Evolutionary conservation across 2,888 invertebrate genomes (phyloP), one percentile per base, ranked within the genome.

Genomic region (Cryptocephalus primarius): DNA sequence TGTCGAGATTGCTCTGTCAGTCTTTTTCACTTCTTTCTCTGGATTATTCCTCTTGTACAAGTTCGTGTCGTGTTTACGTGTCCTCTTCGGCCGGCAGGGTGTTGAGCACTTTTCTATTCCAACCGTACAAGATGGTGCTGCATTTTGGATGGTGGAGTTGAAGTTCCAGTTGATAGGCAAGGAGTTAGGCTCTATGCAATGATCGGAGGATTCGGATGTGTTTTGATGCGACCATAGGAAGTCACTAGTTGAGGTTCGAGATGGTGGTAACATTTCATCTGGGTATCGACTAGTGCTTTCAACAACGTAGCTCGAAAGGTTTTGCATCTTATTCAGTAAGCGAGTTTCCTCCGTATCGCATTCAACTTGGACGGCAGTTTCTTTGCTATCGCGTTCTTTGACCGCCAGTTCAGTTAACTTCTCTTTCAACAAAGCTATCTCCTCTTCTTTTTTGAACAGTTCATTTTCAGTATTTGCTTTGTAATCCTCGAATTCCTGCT

Each of bases 401-500:
- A 61, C 34, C 1, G 59, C 57, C 22, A 74, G 54, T 52, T 73
- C 69, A 46, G 69, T 71, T 2, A 78, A 62, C 63, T 74, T 72
- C 11, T 70, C 69, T 50, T 74, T 75, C 11, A 82, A 63, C 33
- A 71, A 61, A 13, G 66, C 65, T 31, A 82, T 78, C 65, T 81
- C 78, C 50, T 72, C 67, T 3, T 76, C 73, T 59, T 76, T 79
- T 43, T 72, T 71, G n/a, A 70, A 70, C 1, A 80, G 64, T 49
- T 79, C 73, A 43, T 69, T 67, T 54, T 76, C 72, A 8, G 73
- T 72, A 47, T 75, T 72, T 14, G 64, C 61, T 50, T 75, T 76
- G 56, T 78, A 75, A 34, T 75, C 74, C 40, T 80, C 79, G 55
- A 77, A 79, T 66, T 87, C 85, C 11, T 79, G 77, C 65, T 86